These are phyloP conservation scores for Fopius arisanus DNA, from an alignment of 1,140 invertebrate genomes.

Conservation along the genomic window DNA sequence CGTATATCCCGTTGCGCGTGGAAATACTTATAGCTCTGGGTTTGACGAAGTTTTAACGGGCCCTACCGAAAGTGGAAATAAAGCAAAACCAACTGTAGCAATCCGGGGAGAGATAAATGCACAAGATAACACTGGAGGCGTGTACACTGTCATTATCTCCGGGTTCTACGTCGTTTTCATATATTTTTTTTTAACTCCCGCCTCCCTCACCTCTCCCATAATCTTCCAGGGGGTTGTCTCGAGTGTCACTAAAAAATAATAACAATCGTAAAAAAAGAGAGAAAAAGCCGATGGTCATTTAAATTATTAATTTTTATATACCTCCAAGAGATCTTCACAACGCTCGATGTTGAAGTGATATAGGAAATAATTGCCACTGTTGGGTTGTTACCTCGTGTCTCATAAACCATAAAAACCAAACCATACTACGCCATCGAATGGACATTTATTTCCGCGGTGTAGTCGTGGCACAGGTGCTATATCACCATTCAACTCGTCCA, in stretches of 20 bases:
- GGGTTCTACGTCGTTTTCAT: conserved; percentile 34
- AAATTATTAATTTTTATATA: conserved; percentile 51
- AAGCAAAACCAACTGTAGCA: conserved; percentile 42
- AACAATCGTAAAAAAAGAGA: not conserved
- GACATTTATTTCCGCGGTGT: not conserved
- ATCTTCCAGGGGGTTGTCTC: conserved; percentile 1
- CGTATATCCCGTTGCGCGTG: conserved; percentile 5
- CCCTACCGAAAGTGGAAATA: conserved; percentile 44
- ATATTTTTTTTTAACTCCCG: conserved; percentile 3
- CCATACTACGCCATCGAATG: not conserved
- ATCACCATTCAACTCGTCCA: not conserved
- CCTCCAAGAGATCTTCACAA: not conserved
- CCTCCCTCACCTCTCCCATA: not conserved
- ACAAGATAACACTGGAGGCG: conserved; percentile 45
- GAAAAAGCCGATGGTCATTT: conserved; percentile 12
- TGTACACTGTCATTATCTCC: conserved; percentile 47
- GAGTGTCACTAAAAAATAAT: conserved; percentile 30
- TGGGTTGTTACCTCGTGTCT: not conserved
- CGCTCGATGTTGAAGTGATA: conserved; percentile 6
- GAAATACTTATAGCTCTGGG: not conserved
- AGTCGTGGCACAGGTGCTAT: not conserved
- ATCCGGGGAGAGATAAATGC: conserved; percentile 44
- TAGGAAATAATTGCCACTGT: not conserved
- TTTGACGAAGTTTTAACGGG: conserved; percentile 12
- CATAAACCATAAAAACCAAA: conserved; percentile 1